phyloP scores from a whole-genome alignment of 2,888 invertebrate genomes.

The Tetanocera ferruginea region DNA sequence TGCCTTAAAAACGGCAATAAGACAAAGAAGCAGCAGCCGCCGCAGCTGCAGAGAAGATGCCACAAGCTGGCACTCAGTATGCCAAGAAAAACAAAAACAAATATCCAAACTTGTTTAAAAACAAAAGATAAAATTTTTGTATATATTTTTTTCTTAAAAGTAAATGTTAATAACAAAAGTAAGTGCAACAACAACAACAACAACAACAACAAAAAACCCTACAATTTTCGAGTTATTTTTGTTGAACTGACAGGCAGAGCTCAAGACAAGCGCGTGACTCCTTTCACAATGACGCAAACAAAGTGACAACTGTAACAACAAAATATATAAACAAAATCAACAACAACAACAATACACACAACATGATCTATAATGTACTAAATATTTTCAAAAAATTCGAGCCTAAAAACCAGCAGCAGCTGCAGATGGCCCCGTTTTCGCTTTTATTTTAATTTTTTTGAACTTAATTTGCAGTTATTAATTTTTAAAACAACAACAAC shows the following conservation, averaged over 20 bases:
- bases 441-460: not conserved
- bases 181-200: not conserved
- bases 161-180: not conserved
- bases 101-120: slow-evolving; percentile 8
- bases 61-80: not conserved
- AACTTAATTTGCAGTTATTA: not conserved
- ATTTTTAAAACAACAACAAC: not conserved
- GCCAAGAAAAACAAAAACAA: not conserved
- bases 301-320: slow-evolving; percentile 24
- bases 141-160: slow-evolving; percentile 33
- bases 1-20: not conserved
- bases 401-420: not conserved
- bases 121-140: not conserved
- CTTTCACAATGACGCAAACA: slow-evolving; percentile 58
- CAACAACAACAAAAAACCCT: not conserved
- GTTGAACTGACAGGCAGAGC: slow-evolving; percentile 51
- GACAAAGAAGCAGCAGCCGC: not conserved
- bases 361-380: not conserved
- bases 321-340: slow-evolving; percentile 29
- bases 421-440: not conserved
- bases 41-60: slow-evolving; percentile 12
- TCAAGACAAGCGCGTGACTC: slow-evolving; percentile 62
- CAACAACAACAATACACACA: not conserved
- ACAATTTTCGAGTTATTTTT: slow-evolving; percentile 40
- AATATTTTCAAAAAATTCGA: not conserved